phyloP scores from a whole-genome alignment of 2,113 vertebrate species.

The Sturnira hondurensis region DNA sequence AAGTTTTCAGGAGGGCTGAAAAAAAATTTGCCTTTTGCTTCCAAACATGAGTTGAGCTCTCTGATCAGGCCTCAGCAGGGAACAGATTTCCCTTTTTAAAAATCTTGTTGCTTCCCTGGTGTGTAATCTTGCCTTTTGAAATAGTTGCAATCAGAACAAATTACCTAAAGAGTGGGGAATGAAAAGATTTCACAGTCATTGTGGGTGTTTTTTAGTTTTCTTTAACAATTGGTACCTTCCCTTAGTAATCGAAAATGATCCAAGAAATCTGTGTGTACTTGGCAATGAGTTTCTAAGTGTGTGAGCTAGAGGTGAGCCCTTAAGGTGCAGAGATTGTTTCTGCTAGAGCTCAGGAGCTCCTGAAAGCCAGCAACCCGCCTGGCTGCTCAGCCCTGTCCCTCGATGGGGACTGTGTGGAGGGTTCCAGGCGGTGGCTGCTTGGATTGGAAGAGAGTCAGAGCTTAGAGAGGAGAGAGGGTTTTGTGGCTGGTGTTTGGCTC shows the following conservation, averaged over 20 bases:
- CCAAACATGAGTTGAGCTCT: constrained; percentile 58
- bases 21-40: constrained; percentile 50
- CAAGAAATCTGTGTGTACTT: constrained; percentile 25
- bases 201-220: constrained; percentile 47
- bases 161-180: constrained; percentile 68
- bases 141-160: constrained; percentile 75
- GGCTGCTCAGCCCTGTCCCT: not conserved
- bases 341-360: not conserved
- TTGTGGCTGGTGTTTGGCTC: not conserved
- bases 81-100: constrained; percentile 27
- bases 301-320: not conserved
- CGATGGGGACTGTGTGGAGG: not conserved
- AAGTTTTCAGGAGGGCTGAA: constrained; percentile 55
- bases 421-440: not conserved
- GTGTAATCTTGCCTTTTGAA: constrained; percentile 66
- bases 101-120: constrained; percentile 52
- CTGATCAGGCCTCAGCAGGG: constrained; percentile 53
- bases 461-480: not conserved
- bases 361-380: not conserved
- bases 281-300: not conserved
- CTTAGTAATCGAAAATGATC: constrained; percentile 58
- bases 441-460: not conserved
- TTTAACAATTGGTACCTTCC: constrained; percentile 60
- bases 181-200: constrained; percentile 65
- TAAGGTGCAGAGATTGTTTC: not conserved